Percentiles rank a stretch among this genome's conserved stretches.
These are phyloP conservation scores for Ichneumoninae sp. DNA, from an alignment of 2,888 invertebrate species.

Conservation along the genomic window DNA sequence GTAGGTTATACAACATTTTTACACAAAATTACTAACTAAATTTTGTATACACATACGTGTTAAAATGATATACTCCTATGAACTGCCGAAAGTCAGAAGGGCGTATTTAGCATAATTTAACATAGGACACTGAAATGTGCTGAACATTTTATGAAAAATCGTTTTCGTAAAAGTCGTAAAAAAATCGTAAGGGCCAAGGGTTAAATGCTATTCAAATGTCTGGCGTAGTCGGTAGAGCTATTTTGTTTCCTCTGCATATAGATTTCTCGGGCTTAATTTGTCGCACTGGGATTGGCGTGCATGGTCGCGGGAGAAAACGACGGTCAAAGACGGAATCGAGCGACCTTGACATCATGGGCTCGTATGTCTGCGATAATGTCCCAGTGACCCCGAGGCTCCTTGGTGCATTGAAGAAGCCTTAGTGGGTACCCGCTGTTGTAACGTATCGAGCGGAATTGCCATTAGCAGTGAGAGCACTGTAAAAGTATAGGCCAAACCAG, in stretches of 20 bases:
- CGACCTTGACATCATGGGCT: slow-evolving; percentile 62
- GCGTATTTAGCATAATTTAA: too few relatives aligned
- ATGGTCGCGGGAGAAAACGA: slow-evolving; percentile 30
- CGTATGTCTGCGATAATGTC: slow-evolving; percentile 53
- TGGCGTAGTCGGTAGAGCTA: background rate
- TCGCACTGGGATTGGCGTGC: slow-evolving; percentile 30
- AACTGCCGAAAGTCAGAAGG: too few relatives aligned
- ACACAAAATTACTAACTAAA: too few relatives aligned
- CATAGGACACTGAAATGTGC: too few relatives aligned
- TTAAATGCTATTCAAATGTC: background rate
- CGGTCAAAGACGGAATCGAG: slow-evolving; percentile 2
- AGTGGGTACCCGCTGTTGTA: slow-evolving; percentile 13
- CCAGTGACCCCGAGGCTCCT: slow-evolving; percentile 59
- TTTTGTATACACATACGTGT: too few relatives aligned
- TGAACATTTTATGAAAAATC: too few relatives aligned
- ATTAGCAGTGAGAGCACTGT: background rate
- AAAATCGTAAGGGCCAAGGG: too few relatives aligned
- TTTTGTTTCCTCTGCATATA: background rate
- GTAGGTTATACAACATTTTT: too few relatives aligned
- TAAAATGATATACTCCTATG: too few relatives aligned
- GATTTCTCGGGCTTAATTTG: slow-evolving; percentile 23
- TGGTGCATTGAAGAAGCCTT: slow-evolving; percentile 62
- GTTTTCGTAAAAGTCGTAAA: too few relatives aligned
- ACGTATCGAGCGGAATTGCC: slow-evolving; percentile 47
- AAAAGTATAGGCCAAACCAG: background rate